A percentile compares a stretch with the other conserved stretches of the same genome.
Conservation (phyloP, 2,888 invertebrate genomes). For the Spodoptera exigua region DNA sequence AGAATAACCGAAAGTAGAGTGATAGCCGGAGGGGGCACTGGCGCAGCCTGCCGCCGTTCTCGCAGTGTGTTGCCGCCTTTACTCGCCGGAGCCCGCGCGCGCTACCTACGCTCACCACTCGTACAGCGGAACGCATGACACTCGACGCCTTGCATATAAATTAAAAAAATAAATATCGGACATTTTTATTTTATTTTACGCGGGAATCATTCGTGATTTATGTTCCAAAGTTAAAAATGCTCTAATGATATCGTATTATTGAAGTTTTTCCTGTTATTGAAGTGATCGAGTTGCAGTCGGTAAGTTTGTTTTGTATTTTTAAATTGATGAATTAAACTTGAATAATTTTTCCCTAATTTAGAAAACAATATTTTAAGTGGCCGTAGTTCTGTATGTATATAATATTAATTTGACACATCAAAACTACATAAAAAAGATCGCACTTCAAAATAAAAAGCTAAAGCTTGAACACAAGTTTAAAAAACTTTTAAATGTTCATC, state of each 20-base stretch:
- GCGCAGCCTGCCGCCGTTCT: slow-evolving; percentile 70
- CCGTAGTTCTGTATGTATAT: not conserved
- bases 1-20: slow-evolving; percentile 84
- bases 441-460: not conserved
- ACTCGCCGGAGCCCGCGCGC: slow-evolving; percentile 77
- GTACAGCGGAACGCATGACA: slow-evolving; percentile 56
- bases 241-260: slow-evolving; percentile 59
- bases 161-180: slow-evolving; percentile 54
- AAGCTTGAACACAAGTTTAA: too few relatives aligned
- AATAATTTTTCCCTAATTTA: not conserved
- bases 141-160: slow-evolving; percentile 55
- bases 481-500: not conserved
- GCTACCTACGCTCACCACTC: slow-evolving; percentile 59
- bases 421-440: too few relatives aligned
- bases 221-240: slow-evolving; percentile 63
- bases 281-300: slow-evolving; percentile 62
- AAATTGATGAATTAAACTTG: slow-evolving; percentile 4
- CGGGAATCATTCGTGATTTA: slow-evolving; percentile 61
- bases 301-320: slow-evolving; percentile 59
- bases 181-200: slow-evolving; percentile 32
- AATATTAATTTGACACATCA: too few relatives aligned
- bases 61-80: slow-evolving; percentile 82
- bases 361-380: not conserved
- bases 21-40: slow-evolving; percentile 81
- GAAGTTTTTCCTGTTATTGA: slow-evolving; percentile 52